Evolutionary conservation across 2,113 vertebrate species (phyloP), one percentile per base, ranked within the genome.

Genomic region (Ceyx cyanopectus): DNA sequence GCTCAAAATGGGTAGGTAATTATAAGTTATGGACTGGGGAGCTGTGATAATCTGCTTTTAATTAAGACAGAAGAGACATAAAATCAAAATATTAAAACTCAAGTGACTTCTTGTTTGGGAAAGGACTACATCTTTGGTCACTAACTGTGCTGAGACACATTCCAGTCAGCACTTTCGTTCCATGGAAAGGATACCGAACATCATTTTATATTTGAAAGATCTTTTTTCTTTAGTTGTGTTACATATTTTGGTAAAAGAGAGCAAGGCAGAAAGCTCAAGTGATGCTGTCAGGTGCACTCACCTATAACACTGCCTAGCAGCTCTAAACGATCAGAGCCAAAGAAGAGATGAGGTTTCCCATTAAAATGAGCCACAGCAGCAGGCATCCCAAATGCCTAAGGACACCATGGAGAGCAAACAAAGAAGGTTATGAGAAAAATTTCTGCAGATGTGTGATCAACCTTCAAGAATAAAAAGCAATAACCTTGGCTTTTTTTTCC

Each of bases 321-420:
- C 92, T 99, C 99, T 94, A 99, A 97, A 77, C 99, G 96, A 97
- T 99, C 99, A 6, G 98, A 99, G 70, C 99, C 99, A 94, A 99
- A 99, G 66, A 99, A 97, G 87, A 98, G 89, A 77, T 99, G 96
- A 10, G 97, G 93, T 81, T 98, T 87, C 11, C 97, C 98, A 14
- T 98, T 80, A 24, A 98, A 22, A 21, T 99, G 98, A 70, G 97
- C 98, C 85, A 99, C 97, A 4, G 97, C 61, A 84, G 98, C 30
- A 19, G 99, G 99, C 90, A 99, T 95, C 54, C 99, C 99, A 94
- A 99, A 99, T 7, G 98, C 97, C 99, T 99, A 63, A 87, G 76
- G 40, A 90, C 45, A 66, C 60, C 62, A 57, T 7, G 60, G 68
- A 67, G 29, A 91, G 37, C 41, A 90, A 94, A 89, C 15, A 90